Conservation (phyloP, 2,113 vertebrate genomes). For the Tragulus kanchil region DNA sequence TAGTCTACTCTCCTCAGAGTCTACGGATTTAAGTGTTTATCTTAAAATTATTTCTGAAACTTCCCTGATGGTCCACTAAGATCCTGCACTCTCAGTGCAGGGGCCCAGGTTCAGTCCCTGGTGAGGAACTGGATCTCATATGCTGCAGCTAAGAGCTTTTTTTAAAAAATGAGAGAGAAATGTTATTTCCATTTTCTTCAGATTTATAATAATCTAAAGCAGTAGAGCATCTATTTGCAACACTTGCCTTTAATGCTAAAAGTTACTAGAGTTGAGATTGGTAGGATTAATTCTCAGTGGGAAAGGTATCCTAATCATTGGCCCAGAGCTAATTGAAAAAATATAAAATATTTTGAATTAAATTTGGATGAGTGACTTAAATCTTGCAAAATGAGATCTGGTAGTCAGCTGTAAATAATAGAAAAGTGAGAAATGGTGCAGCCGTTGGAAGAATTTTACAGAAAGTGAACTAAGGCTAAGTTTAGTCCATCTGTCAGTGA, state of each 20-base stretch:
- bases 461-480: neutral
- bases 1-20: neutral
- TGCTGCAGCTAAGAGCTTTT: neutral
- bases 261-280: neutral
- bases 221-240: neutral
- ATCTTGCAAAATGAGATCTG: neutral
- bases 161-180: neutral
- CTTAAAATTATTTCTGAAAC: too few relatives aligned
- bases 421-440: neutral
- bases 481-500: neutral
- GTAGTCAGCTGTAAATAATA: neutral
- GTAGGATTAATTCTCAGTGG: neutral
- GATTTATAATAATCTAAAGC: neutral
- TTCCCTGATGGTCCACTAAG: neutral
- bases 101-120: neutral
- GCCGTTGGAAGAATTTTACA: neutral
- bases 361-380: neutral
- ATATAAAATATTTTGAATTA: neutral
- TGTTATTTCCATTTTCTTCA: neutral
- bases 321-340: conserved; percentile 18
- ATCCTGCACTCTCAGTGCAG: neutral
- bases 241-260: conserved; percentile 27
- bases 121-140: neutral
- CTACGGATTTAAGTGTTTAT: neutral
- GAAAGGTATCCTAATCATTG: neutral